A percentile compares a stretch with the other conserved stretches of the same genome.
Evolutionary conservation across 2,113 vertebrate species (phyloP).

Genomic region (Aleadryas rufinucha): DNA sequence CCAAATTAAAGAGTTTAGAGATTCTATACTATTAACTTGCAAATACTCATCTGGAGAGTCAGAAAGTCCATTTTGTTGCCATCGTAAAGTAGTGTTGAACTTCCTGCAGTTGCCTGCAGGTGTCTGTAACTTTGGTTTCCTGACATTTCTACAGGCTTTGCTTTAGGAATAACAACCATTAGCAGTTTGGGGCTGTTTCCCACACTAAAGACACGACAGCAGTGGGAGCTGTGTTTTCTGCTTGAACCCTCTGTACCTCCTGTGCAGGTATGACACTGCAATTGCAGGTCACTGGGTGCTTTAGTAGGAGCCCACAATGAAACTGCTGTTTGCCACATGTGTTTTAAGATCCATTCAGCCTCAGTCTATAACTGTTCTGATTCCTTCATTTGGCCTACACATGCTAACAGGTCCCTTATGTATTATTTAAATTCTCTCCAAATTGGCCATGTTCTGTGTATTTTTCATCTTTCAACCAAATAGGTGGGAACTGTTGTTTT

Average conservation of each 20-base stretch:
- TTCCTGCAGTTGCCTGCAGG: neutral
- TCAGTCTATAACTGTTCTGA: neutral
- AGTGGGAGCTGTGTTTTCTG: neutral
- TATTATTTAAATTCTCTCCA: neutral
- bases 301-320: neutral
- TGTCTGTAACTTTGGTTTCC: neutral
- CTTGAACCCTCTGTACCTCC: neutral
- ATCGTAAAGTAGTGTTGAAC: neutral
- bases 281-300: neutral
- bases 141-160: neutral
- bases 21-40: neutral
- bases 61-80: constrained; percentile 13
- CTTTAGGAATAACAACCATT: neutral
- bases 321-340: neutral
- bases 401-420: neutral
- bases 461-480: neutral
- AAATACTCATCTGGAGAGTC: neutral
- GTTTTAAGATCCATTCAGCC: neutral
- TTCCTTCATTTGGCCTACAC: neutral
- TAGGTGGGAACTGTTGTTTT: neutral
- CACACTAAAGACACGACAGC: neutral
- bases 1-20: constrained; percentile 1
- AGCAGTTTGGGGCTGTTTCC: neutral
- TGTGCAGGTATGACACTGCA: neutral
- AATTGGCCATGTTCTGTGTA: neutral